Percentiles rank a stretch among this genome's conserved stretches.
These are phyloP conservation scores for Nyctibius bracteatus DNA, from an alignment of 2,113 vertebrate genomes.

Conservation along the genomic window DNA sequence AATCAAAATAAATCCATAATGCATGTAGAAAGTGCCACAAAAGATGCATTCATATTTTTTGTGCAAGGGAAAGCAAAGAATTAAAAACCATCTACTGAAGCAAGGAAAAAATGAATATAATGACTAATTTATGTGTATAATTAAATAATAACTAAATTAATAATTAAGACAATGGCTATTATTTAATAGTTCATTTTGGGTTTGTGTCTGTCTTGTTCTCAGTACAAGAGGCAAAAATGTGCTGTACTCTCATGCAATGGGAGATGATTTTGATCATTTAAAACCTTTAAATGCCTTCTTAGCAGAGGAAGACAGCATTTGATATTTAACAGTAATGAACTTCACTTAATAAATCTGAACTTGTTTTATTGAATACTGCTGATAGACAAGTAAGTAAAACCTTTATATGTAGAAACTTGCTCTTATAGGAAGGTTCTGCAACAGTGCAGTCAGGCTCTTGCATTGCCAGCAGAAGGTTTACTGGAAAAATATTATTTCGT, in stretches of 20 bases:
- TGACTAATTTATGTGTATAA: background rate
- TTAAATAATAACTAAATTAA: background rate
- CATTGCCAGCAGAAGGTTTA: background rate
- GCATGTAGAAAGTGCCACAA: background rate
- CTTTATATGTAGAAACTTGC: background rate
- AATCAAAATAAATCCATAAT: background rate
- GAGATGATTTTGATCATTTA: background rate
- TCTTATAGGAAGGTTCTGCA: background rate
- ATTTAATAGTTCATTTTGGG: background rate
- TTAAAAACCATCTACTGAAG: background rate
- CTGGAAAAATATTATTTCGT: background rate
- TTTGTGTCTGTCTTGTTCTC: background rate
- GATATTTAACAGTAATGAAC: background rate
- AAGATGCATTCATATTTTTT: background rate
- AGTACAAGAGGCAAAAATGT: background rate
- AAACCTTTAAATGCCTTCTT: background rate
- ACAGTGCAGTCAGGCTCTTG: background rate
- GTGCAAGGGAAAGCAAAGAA: background rate
- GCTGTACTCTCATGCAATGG: background rate
- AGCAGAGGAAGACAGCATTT: background rate
- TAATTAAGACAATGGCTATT: background rate
- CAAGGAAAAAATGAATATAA: background rate
- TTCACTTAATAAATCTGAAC: background rate
- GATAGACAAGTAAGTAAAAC: background rate
- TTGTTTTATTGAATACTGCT: background rate